These are phyloP conservation scores for Pantala flavescens DNA, from an alignment of 1,140 invertebrate species.

Conservation along the genomic window DNA sequence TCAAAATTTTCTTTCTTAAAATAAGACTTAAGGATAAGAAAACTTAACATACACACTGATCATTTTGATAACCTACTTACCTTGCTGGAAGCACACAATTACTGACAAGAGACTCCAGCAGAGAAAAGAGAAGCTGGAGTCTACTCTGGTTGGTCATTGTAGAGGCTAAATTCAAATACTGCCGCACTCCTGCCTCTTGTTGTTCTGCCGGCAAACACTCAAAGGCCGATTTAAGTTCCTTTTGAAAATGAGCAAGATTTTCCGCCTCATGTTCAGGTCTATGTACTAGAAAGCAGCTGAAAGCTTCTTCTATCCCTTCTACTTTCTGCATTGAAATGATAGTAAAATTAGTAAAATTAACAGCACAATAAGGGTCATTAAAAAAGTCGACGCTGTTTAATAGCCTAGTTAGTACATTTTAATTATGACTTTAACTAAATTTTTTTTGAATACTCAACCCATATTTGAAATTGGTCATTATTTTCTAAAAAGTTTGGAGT, in stretches of 20 bases:
- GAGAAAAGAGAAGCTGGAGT: constrained; percentile 55
- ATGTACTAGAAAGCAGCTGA: constrained; percentile 71
- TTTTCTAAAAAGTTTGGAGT: no score
- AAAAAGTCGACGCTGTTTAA: no score
- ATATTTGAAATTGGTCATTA: no score
- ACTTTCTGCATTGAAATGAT: constrained; percentile 48
- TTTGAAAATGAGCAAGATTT: constrained; percentile 51
- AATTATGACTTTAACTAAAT: no score
- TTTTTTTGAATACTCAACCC: constrained; percentile 9
- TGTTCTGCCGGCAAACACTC: constrained; percentile 48
- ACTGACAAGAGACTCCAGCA: constrained; percentile 62
- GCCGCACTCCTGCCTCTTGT: constrained; percentile 56
- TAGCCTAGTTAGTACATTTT: no score
- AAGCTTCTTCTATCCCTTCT: constrained; percentile 74
- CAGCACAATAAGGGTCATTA: constrained; percentile 5
- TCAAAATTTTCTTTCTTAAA: no score
- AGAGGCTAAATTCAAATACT: constrained; percentile 57
- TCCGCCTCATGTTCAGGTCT: constrained; percentile 53
- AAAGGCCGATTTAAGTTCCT: constrained; percentile 43
- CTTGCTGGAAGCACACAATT: constrained; percentile 51
- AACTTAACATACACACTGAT: no score
- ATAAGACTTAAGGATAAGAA: no score
- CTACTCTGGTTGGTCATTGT: constrained; percentile 56
- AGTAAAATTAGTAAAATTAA: neutral
- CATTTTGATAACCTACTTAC: constrained; percentile 29